Evolutionary conservation across 2,113 vertebrate genomes (phyloP).

Genomic region (Pagrus major): DNA sequence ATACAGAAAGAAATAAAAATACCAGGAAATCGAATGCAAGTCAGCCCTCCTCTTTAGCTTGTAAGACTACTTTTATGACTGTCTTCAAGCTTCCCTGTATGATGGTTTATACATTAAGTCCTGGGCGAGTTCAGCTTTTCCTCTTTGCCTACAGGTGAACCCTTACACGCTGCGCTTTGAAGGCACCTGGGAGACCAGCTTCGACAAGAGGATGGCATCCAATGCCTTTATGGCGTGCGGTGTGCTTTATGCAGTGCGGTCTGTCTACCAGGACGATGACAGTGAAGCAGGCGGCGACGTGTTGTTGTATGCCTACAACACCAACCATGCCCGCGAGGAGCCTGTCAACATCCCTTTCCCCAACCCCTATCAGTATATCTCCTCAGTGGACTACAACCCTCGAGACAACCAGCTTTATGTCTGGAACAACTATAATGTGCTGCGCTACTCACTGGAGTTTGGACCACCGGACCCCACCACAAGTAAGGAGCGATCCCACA

Average conservation of each 20-base stretch:
- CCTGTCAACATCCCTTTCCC: slow-evolving; percentile 90
- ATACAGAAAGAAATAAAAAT: background rate
- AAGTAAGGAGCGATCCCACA: slow-evolving; percentile 75
- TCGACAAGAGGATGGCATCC: slow-evolving; percentile 94
- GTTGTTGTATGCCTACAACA: slow-evolving; percentile 94
- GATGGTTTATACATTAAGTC: background rate
- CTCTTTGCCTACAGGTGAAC: slow-evolving; percentile 84
- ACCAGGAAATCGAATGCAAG: background rate
- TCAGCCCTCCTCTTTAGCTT: background rate
- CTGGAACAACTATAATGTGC: slow-evolving; percentile 96
- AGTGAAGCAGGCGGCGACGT: slow-evolving; percentile 92
- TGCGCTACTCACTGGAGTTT: slow-evolving; percentile 93
- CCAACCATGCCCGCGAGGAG: slow-evolving; percentile 89
- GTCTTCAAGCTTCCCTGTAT: background rate
- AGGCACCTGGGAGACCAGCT: slow-evolving; percentile 95
- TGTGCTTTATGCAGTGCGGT: slow-evolving; percentile 93
- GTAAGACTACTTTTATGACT: too few species aligned
- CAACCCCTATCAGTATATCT: slow-evolving; percentile 96
- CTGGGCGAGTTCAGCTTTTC: background rate
- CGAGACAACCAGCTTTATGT: slow-evolving; percentile 96
- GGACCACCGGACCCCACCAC: slow-evolving; percentile 90
- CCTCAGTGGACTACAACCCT: slow-evolving; percentile 96
- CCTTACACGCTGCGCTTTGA: slow-evolving; percentile 96
- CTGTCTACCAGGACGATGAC: slow-evolving; percentile 94
- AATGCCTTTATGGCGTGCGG: slow-evolving; percentile 98